These are phyloP conservation scores for Drosophila lini DNA, from an alignment of 1,140 invertebrate species.

Conservation along the genomic window DNA sequence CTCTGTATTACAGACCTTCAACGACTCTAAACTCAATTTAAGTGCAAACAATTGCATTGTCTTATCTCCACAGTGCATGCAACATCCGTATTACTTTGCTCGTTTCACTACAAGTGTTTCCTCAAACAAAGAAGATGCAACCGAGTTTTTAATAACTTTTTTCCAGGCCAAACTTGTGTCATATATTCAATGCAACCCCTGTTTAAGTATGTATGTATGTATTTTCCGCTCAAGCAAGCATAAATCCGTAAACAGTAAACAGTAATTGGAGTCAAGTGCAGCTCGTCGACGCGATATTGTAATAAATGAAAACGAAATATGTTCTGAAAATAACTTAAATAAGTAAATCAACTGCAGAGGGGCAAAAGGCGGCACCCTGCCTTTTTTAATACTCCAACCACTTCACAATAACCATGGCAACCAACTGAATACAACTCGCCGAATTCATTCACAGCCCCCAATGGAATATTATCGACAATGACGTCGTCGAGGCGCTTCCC, in stretches of 20 bases:
- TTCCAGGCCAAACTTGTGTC: conserved; percentile 15
- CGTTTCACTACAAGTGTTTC: conserved; percentile 18
- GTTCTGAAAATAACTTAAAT: conserved; percentile 25
- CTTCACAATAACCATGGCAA: conserved; percentile 32
- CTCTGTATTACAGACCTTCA: conserved; percentile 10
- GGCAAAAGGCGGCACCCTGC: not conserved
- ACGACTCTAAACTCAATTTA: conserved; percentile 37
- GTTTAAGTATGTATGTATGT: conserved; percentile 28
- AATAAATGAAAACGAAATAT: conserved; percentile 30
- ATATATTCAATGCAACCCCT: conserved; percentile 10
- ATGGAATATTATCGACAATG: conserved; percentile 30
- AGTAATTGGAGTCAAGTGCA: conserved; percentile 80
- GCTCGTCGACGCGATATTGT: conserved; percentile 15
- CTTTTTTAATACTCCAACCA: conserved; percentile 1
- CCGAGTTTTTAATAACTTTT: conserved; percentile 41
- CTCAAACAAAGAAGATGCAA: conserved; percentile 32
- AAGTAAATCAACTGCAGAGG: conserved; percentile 26
- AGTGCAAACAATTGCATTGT: conserved; percentile 42
- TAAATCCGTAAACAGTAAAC: conserved; percentile 75
- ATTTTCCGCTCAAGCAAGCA: conserved; percentile 75
- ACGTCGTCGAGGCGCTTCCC: conserved; percentile 58
- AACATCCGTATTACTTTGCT: conserved; percentile 32
- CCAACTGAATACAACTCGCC: conserved; percentile 13
- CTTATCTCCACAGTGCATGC: conserved; percentile 31
- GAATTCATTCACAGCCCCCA: conserved; percentile 36